A percentile compares a stretch with the other conserved stretches of the same genome.
phyloP scores from a whole-genome alignment of 1,140 invertebrate species.

The Planococcus citri region DNA sequence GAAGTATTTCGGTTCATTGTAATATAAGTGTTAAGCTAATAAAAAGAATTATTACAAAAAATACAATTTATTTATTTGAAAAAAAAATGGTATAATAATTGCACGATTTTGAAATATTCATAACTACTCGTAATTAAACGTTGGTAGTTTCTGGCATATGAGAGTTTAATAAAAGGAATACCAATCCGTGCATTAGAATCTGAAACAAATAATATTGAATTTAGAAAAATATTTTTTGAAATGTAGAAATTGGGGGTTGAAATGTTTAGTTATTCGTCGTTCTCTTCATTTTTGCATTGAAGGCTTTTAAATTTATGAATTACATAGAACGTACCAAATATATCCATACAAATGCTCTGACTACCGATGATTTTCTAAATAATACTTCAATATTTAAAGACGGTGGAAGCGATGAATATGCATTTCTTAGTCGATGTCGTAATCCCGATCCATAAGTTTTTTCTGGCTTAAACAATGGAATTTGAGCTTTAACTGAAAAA shows the following conservation, averaged over 20 bases:
- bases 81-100: not conserved
- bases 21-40: slow-evolving; percentile 1
- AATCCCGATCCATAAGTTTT: not conserved
- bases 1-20: slow-evolving; percentile 6
- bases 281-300: too few relatives aligned
- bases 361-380: not conserved
- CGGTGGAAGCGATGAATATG: not conserved
- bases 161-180: not conserved
- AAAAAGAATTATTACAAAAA: not conserved
- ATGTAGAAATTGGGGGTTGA: too few relatives aligned
- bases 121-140: not conserved
- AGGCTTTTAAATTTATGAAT: too few relatives aligned
- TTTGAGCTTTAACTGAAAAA: slow-evolving; percentile 10
- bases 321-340: not conserved
- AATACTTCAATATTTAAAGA: not conserved
- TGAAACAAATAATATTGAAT: not conserved
- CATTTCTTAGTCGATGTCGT: not conserved
- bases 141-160: slow-evolving; percentile 1
- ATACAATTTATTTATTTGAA: slow-evolving; percentile 5
- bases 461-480: not conserved
- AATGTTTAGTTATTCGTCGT: too few relatives aligned
- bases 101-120: too few relatives aligned
- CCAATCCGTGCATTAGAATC: not conserved
- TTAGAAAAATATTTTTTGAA: too few relatives aligned
- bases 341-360: not conserved